Evolutionary conservation across 1,140 invertebrate species (phyloP), one percentile per base, ranked within the genome.

Genomic region (Papilio polytes): DNA sequence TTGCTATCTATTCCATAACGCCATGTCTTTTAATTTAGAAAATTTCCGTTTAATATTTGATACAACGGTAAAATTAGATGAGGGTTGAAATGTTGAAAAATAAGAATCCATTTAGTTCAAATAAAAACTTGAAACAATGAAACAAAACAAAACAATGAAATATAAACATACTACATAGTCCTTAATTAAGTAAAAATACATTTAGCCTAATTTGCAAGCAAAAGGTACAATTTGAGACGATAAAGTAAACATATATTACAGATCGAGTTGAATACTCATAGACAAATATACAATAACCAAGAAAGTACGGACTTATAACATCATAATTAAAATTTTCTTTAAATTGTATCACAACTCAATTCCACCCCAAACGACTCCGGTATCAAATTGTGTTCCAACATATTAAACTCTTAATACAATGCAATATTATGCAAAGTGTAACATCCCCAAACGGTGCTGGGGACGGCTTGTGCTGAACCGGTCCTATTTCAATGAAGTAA

Each of bases 381-480:
- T 78, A 78, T 73, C 77, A 80, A 76, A 84, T 82, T 84, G 82
- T 78, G 13, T 46, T 78, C 77, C 85, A 81, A 81, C 73, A 83
- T 86, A 86, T 83, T 89, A 80, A 86, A 87, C 83, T 82, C 80
- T 89, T 84, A 84, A 87, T 86, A 13, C 9, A 15, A 26, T 53
- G 74, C 74, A 83, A 81, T 83, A 83, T 78, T 44, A 18, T 72
- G 56, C 78, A 82, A 31, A 66, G 73, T 78, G 31, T 59, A 74
- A 59, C 78, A 80, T 81, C 84, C 83, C 83, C 80, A 48, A 83
- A 74, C 80, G 78, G 80, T 82, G 83, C 85, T 85, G 90, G 87
- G 87, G 89, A 74, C 80, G 83, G 86, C 89, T 81, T 87, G 86
- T 88, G 91, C 91, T 87, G 90, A 94, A 94, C 92, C 88, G 89